Conservation (phyloP, 2,113 vertebrate genomes). For the Cnemophilus loriae region DNA sequence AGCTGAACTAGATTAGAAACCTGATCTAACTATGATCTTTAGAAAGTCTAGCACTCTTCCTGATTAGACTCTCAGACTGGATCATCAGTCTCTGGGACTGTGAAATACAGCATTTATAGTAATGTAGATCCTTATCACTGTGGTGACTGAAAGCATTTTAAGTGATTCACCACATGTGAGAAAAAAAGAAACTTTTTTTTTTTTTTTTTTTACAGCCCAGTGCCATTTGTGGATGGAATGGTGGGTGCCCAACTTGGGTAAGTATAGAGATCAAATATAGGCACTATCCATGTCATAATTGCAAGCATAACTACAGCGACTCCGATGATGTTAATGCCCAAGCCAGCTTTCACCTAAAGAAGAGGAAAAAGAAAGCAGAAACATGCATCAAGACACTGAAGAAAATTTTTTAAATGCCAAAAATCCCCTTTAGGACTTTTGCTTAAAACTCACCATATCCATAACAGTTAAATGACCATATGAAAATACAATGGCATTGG, state of each 20-base stretch:
- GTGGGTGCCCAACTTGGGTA: conserved; percentile 84
- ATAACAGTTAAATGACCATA: conserved; percentile 84
- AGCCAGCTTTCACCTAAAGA: conserved; percentile 89
- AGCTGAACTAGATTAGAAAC: conserved; percentile 4
- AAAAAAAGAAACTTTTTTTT: neutral
- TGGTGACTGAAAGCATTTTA: neutral
- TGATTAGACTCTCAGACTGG: neutral
- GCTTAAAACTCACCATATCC: conserved; percentile 85
- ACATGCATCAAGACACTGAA: neutral
- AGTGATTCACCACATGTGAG: neutral
- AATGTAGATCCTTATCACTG: neutral
- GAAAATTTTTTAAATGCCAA: neutral
- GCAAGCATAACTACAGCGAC: conserved; percentile 83
- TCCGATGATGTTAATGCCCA: conserved; percentile 86
- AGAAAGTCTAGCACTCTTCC: neutral
- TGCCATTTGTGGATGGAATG: conserved; percentile 62
- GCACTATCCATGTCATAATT: conserved; percentile 81
- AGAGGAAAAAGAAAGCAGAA: neutral
- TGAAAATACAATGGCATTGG: conserved; percentile 89
- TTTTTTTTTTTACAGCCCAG: conserved; percentile 55
- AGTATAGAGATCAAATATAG: conserved; percentile 80
- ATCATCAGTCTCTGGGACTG: neutral
- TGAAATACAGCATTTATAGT: neutral
- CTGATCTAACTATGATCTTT: neutral
- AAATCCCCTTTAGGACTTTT: neutral